Base-by-base conservation (phyloP, 2,888 invertebrate genomes). In the Cataglyphis altisquamis region DNA sequence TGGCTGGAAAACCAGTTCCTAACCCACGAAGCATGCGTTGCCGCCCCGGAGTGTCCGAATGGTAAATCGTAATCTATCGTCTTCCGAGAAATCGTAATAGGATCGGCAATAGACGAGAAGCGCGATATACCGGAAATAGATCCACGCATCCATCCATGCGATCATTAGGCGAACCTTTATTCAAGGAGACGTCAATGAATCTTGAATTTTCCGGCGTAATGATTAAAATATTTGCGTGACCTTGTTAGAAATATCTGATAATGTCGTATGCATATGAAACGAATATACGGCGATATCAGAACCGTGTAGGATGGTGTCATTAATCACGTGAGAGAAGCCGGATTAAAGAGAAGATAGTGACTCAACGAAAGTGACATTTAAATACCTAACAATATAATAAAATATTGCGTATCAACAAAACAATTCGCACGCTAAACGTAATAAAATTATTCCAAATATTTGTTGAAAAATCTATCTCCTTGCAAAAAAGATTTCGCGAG, bases 1-100 rank as follows among this genome's bases (percentile, higher is more conserved):
- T 89, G 87, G 91, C 88, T 90, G 90, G 91, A 89, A 91, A 91
- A 92, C 92, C 92, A 89, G 92, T 91, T 91, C 81, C 87, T 86
- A 87, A 85, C 75, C 85, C 81, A 55, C 85, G 83, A 84, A 84
- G 78, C 70, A 70, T 62, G 72, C 80, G 62, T 72, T 74, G 41
- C 81, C 81, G 81, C 81, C 74, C 75, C 63, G 81, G 74, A 80
- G 63, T 82, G 75, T 64, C 82, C 84, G 68, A 68, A 70, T 74
- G 73, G 77, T 39, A 82, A 82, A 81, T 87, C 84, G 82, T 75
- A 82, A 75, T 64, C 57, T 45, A 78, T 41, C 70, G 29, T 39
- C 74, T 66, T 66, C 70, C 41, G n/a, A 70, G 70, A 67, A 74
- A 80, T 80, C 74, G 74, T 80, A 74, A 78, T 84, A 72, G 29